Percentiles rank a stretch among this genome's conserved stretches.
Conservation (phyloP, 2,888 invertebrate species). For the Patella pellucida region DNA sequence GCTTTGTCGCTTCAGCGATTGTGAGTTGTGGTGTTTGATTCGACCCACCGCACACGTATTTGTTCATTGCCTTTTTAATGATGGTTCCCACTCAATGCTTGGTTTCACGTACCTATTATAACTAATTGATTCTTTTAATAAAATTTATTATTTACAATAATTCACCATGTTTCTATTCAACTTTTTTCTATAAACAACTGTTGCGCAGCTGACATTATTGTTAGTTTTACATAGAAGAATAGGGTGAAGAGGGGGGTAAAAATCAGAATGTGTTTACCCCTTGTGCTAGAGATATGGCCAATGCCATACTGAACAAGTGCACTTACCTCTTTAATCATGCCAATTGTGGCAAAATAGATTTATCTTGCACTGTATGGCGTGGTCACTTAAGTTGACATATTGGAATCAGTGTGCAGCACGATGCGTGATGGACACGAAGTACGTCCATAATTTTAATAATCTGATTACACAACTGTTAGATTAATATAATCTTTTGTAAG, state of each 20-base stretch:
- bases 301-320: background rate
- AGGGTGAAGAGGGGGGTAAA: background rate
- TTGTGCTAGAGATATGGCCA: background rate
- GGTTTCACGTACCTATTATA: background rate
- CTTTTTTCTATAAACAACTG: background rate
- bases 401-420: no score
- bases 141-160: background rate
- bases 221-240: background rate
- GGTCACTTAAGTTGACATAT: no score
- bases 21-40: background rate
- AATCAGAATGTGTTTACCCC: background rate
- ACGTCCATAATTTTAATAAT: no score
- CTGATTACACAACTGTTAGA: no score
- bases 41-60: slow-evolving; percentile 4
- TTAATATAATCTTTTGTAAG: no score
- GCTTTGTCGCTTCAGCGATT: no score
- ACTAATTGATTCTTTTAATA: slow-evolving; percentile 5
- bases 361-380: background rate
- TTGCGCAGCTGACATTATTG: slow-evolving; percentile 1
- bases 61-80: background rate
- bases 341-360: slow-evolving; percentile 2
- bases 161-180: background rate
- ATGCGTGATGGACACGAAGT: no score
- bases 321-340: background rate
- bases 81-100: background rate